These are phyloP conservation scores for Aphelocoma californica DNA, from an alignment of 2,797 vertebrate species.

Conservation along the genomic window DNA sequence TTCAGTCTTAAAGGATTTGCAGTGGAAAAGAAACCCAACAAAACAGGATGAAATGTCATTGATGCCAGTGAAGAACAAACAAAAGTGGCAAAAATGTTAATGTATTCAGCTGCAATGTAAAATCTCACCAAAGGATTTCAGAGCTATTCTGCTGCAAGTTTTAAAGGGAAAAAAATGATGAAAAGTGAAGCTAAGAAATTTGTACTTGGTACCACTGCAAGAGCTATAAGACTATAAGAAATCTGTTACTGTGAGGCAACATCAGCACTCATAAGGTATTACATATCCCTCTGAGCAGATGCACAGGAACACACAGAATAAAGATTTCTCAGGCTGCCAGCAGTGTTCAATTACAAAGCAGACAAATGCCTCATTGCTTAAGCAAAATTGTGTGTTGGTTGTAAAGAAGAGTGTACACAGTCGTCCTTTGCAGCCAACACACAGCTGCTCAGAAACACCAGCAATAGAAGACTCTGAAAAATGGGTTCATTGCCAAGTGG, in stretches of 20 bases:
- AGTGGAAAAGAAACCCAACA: not conserved
- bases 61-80: not conserved
- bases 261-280: not conserved
- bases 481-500: not conserved
- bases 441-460: slow-evolving; percentile 45
- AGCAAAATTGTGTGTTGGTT: not conserved
- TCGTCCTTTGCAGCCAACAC: not conserved
- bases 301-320: not conserved
- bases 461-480: not conserved
- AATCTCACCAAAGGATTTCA: not conserved
- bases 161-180: not conserved
- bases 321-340: not conserved
- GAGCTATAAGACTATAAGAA: not conserved
- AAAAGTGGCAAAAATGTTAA: not conserved
- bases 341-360: not conserved
- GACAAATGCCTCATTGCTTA: slow-evolving; percentile 12
- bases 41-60: not conserved
- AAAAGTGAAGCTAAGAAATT: not conserved
- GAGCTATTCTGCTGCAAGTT: not conserved
- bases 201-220: not conserved
- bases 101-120: not conserved
- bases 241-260: not conserved
- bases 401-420: not conserved
- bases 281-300: not conserved
- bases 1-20: not conserved